phyloP scores from a whole-genome alignment of 1,140 invertebrate species.

The Gonatopus flavifemur region DNA sequence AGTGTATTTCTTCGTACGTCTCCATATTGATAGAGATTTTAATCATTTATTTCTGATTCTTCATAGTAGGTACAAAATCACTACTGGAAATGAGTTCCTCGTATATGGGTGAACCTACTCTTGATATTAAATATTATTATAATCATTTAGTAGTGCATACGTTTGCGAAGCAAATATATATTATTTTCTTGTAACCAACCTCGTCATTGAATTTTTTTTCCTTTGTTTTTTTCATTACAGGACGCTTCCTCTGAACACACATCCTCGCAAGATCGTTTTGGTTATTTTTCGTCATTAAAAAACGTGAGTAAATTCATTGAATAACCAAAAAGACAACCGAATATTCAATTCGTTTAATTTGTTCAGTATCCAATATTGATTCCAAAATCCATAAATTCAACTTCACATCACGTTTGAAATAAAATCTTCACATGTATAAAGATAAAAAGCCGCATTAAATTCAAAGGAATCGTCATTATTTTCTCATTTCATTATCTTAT shows the following conservation, averaged over 20 bases:
- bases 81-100: too few species aligned
- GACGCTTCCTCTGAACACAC: conserved; percentile 53
- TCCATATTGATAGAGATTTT: background rate
- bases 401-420: too few species aligned
- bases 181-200: conserved; percentile 6
- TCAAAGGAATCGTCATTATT: too few species aligned
- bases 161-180: background rate
- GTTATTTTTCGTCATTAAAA: conserved; percentile 56
- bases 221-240: conserved; percentile 30
- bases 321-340: conserved; percentile 12
- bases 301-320: conserved; percentile 45
- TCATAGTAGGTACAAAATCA: too few species aligned
- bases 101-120: too few species aligned
- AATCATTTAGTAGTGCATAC: background rate
- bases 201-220: conserved; percentile 18
- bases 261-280: conserved; percentile 54
- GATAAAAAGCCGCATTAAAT: too few species aligned
- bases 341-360: too few species aligned
- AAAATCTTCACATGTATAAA: too few species aligned
- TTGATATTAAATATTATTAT: too few species aligned
- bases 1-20: background rate
- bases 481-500: too few species aligned
- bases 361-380: too few species aligned
- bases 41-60: background rate
- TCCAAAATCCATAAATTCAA: too few species aligned